Evolutionary conservation across 2,888 invertebrate species (phyloP), one percentile per base, ranked within the genome.

Genomic region (Spisula solida): DNA sequence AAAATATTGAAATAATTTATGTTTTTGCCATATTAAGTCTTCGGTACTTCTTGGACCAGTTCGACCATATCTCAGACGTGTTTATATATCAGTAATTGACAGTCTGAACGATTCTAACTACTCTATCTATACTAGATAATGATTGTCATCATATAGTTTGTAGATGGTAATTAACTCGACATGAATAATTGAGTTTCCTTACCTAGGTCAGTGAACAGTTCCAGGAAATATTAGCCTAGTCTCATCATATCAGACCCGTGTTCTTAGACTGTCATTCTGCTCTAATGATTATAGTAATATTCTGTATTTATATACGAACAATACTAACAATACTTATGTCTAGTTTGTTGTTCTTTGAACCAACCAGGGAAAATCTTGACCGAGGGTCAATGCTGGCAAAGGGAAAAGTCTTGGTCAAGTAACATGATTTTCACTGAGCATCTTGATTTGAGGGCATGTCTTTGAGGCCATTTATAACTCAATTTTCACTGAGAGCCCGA

Each of bases 211-310:
- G 60, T 66, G 25, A n/a, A 66, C 25, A 25, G 60, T 66, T 25
- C 25, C 60, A 66, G 60, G 25, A 66, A 66, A 66, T 66, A 66
- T 66, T n/a, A 66, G 25, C 25, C 41, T 41, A 25, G 60, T 66
- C 60, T 25, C 60, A 66, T 66, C 8, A 12, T 66, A n/a, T 10
- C 60, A 66, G 60, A 25, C n/a, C n/a, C 1, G 25, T 97, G 41
- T 41, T 56, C 56, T 56, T 18, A n/a, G 5, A n/a, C n/a, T 56
- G 60, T n/a, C 25, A 66, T 66, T 25, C 60, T 66, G 60, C 8
- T 25, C 0, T 66, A 66, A n/a, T 25, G 25, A 10, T 66, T n/a
- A 66, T 66, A 66, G 60, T 51, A 16, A 66, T 66, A 66, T 66
- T 25, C 10, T 0, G 60, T 12, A 25, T n/a, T 66, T 66, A n/a